A percentile compares a stretch with the other conserved stretches of the same genome.
Conservation (phyloP, 1,140 invertebrate species). For the Cydia amplana region DNA sequence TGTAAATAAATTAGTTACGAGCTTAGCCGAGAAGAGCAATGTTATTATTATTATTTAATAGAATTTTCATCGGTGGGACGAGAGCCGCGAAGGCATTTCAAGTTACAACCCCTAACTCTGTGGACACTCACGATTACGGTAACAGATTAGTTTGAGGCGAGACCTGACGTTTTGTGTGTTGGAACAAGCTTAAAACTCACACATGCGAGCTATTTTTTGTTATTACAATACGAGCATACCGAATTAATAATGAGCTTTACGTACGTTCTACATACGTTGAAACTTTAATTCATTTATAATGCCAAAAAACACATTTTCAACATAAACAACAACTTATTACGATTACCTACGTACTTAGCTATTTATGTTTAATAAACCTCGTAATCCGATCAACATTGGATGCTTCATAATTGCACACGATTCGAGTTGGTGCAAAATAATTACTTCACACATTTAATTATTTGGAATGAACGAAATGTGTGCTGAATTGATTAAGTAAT, state of each 20-base stretch:
- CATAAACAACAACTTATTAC: too few species aligned
- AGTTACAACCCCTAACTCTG: background rate
- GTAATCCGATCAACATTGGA: background rate
- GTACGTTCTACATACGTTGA: background rate
- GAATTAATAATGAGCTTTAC: background rate
- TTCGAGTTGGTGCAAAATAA: slow-evolving; percentile 1
- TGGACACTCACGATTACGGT: slow-evolving; percentile 19
- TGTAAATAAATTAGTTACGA: too few species aligned
- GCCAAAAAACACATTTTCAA: too few species aligned
- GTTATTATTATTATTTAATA: background rate
- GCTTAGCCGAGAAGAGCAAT: background rate
- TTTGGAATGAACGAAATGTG: background rate
- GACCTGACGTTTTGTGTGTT: slow-evolving; percentile 12
- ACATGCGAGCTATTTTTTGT: background rate
- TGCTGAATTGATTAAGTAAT: slow-evolving; percentile 3
- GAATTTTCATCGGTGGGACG: background rate
- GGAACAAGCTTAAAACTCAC: slow-evolving; percentile 9
- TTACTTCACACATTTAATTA: background rate
- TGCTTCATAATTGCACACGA: background rate
- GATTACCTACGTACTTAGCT: background rate
- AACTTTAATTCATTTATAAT: too few species aligned
- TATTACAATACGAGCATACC: background rate
- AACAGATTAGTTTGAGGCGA: slow-evolving; percentile 9
- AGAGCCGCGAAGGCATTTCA: background rate
- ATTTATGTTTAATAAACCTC: background rate